Evolutionary conservation across 2,797 vertebrate genomes (phyloP).

Genomic region (Morelia viridis): DNA sequence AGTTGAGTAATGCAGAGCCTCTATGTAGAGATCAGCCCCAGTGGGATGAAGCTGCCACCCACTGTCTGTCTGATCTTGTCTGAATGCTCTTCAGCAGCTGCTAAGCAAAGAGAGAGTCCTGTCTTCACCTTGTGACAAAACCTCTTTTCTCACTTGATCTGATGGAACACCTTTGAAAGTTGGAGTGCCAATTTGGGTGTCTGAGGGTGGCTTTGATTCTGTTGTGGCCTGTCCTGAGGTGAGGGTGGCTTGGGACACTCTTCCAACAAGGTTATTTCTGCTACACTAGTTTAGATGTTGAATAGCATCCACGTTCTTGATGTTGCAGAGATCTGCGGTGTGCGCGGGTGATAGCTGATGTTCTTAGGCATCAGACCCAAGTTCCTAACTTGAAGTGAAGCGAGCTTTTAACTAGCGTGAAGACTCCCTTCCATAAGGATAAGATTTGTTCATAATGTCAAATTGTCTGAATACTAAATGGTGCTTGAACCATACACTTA

Average conservation of each 20-base stretch:
- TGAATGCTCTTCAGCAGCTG: too few relatives aligned
- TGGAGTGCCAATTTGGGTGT: background rate
- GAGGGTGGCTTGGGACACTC: background rate
- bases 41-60: too few relatives aligned
- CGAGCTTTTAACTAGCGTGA: background rate
- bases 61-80: too few relatives aligned
- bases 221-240: too few relatives aligned
- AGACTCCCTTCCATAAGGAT: background rate
- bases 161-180: too few relatives aligned
- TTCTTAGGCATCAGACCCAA: background rate
- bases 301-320: background rate
- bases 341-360: background rate
- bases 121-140: too few relatives aligned
- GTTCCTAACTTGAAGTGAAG: background rate
- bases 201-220: background rate
- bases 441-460: background rate
- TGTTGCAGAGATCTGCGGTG: background rate
- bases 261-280: background rate
- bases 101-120: too few relatives aligned
- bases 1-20: too few relatives aligned
- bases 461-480: background rate
- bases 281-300: background rate
- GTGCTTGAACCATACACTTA: background rate
- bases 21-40: too few relatives aligned
- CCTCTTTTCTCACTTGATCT: too few relatives aligned